phyloP scores from a whole-genome alignment of 2,888 invertebrate species.

The Dicranocentrus wangi region DNA sequence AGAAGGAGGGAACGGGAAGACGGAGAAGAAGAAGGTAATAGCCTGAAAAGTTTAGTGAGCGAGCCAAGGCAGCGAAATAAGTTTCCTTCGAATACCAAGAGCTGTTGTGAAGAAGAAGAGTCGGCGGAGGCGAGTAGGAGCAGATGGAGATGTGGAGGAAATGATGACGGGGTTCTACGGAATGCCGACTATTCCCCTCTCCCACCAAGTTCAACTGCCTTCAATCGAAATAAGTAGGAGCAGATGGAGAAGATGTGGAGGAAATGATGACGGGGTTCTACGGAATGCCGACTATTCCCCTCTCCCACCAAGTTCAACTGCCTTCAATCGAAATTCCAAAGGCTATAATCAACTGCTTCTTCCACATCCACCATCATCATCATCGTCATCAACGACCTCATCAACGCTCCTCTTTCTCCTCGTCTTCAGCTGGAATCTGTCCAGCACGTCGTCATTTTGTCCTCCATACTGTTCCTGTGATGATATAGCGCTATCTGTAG shows the following conservation, averaged over 20 bases:
- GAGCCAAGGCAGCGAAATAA: too few relatives aligned
- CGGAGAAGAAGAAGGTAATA: conserved; percentile 32
- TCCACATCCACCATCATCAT: conserved; percentile 28
- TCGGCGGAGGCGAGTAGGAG: conserved; percentile 6
- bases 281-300: conserved; percentile 17
- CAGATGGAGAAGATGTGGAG: conserved; percentile 26
- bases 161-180: conserved; percentile 34
- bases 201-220: conserved; percentile 29
- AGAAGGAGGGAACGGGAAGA: conserved; percentile 11
- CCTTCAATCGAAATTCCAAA: conserved; percentile 44
- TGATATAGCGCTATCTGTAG: conserved; percentile 68
- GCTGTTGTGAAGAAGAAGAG: conserved; percentile 21
- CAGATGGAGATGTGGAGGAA: conserved; percentile 29
- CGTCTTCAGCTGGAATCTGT: conserved; percentile 63
- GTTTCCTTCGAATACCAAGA: too few relatives aligned
- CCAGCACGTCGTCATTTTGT: conserved; percentile 70
- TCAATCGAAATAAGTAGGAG: conserved; percentile 26
- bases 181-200: conserved; percentile 20
- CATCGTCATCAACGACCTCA: conserved; percentile 27
- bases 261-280: conserved; percentile 39
- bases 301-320: conserved; percentile 28
- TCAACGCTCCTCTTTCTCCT: conserved; percentile 62
- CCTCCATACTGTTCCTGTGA: conserved; percentile 69
- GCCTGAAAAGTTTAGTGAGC: conserved; percentile 43
- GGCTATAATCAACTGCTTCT: conserved; percentile 48